Conservation (phyloP, 2,888 invertebrate genomes). For the Habrosyne pyritoides region DNA sequence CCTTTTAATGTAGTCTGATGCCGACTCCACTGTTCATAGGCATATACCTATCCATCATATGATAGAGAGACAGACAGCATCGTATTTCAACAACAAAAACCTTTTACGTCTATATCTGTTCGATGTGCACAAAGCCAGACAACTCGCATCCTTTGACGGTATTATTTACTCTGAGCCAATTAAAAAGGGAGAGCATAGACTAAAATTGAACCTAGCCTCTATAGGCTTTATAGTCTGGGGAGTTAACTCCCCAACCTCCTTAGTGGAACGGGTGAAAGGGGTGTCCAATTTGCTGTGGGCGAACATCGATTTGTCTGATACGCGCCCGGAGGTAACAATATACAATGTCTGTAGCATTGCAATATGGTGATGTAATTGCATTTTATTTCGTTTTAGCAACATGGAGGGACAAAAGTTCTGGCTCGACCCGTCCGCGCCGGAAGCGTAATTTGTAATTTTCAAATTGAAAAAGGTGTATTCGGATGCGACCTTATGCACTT, state of each 20-base stretch:
- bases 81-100: background rate
- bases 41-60: too few relatives aligned
- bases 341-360: background rate
- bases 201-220: background rate
- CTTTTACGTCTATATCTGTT: background rate
- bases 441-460: too few relatives aligned
- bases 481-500: too few relatives aligned
- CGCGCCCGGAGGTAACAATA: background rate
- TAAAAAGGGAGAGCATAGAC: background rate
- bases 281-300: background rate
- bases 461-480: too few relatives aligned
- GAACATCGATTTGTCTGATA: background rate
- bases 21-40: too few relatives aligned
- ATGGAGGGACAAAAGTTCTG: background rate
- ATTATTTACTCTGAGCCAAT: background rate
- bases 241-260: background rate
- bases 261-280: background rate
- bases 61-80: too few relatives aligned
- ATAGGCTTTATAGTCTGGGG: too few relatives aligned
- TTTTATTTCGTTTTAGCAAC: background rate
- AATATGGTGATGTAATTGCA: background rate
- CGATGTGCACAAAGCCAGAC: background rate
- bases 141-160: background rate
- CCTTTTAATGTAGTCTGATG: too few relatives aligned
- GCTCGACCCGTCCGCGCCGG: background rate